Conservation (phyloP, 2,113 vertebrate genomes). For the Terrapene triunguis region DNA sequence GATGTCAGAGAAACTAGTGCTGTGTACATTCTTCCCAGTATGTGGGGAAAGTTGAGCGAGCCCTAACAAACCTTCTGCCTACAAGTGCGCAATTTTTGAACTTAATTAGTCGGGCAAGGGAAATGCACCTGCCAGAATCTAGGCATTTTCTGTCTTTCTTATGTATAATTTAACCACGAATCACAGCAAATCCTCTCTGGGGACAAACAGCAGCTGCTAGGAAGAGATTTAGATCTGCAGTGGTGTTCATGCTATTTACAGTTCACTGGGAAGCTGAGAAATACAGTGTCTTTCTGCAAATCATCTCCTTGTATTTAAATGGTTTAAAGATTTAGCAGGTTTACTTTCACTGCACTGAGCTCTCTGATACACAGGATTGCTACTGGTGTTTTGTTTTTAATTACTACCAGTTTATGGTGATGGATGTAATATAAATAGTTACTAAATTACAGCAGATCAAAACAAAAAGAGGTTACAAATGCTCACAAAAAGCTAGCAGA, state of each 20-base stretch:
- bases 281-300: neutral
- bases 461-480: neutral
- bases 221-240: neutral
- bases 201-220: constrained; percentile 21
- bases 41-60: neutral
- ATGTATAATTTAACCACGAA: neutral
- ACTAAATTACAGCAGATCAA: neutral
- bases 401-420: neutral
- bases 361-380: neutral
- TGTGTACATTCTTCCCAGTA: neutral
- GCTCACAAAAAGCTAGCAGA: neutral
- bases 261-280: constrained; percentile 6
- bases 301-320: constrained; percentile 5
- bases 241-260: neutral
- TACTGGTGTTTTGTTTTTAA: neutral
- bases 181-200: neutral
- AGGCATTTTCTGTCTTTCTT: neutral
- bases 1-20: neutral
- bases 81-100: neutral
- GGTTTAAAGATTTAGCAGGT: constrained; percentile 20
- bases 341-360: neutral
- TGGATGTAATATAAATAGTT: neutral
- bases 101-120: neutral
- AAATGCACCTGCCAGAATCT: neutral
- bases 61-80: neutral